phyloP scores from a whole-genome alignment of 1,140 invertebrate genomes.

The Conus betulinus region DNA sequence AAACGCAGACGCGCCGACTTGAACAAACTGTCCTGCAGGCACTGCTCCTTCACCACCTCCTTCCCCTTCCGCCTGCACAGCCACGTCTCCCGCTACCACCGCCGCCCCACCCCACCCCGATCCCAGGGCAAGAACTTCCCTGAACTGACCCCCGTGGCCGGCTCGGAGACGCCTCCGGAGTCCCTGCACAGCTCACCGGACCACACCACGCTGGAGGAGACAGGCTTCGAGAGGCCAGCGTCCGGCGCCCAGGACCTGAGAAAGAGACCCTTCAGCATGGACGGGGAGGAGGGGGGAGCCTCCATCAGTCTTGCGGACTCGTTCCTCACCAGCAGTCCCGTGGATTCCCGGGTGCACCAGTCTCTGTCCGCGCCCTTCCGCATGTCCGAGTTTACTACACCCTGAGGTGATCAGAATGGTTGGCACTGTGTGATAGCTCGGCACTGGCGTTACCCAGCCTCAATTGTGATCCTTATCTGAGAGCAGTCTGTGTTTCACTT shows the following conservation, averaged over 20 bases:
- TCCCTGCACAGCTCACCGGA: neutral
- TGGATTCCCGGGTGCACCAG: conserved; percentile 87
- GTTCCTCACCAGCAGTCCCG: conserved; percentile 90
- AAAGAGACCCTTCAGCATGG: conserved; percentile 42
- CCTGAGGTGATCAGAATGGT: conserved; percentile 19
- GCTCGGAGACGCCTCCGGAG: neutral
- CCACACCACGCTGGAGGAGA: neutral
- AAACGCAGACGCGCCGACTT: neutral
- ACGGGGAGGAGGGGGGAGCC: conserved; percentile 29
- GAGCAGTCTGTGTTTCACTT: too few relatives aligned
- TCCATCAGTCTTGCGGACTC: conserved; percentile 71
- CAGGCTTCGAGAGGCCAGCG: conserved; percentile 1
- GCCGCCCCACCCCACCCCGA: conserved; percentile 9
- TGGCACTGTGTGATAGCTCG: too few relatives aligned
- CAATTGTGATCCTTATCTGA: too few relatives aligned
- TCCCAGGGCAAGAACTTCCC: conserved; percentile 30
- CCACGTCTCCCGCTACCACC: conserved; percentile 59
- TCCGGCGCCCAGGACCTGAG: conserved; percentile 38
- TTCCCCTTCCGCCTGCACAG: conserved; percentile 63
- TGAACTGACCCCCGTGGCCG: neutral
- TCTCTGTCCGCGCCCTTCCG: conserved; percentile 91
- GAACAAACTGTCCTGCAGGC: conserved; percentile 39
- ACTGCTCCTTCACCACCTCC: conserved; percentile 60
- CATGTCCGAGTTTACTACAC: conserved; percentile 85
- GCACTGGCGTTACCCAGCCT: too few relatives aligned